Evolutionary conservation across 2,888 invertebrate species (phyloP), one percentile per base, ranked within the genome.

Genomic region (Malacosoma neustria): DNA sequence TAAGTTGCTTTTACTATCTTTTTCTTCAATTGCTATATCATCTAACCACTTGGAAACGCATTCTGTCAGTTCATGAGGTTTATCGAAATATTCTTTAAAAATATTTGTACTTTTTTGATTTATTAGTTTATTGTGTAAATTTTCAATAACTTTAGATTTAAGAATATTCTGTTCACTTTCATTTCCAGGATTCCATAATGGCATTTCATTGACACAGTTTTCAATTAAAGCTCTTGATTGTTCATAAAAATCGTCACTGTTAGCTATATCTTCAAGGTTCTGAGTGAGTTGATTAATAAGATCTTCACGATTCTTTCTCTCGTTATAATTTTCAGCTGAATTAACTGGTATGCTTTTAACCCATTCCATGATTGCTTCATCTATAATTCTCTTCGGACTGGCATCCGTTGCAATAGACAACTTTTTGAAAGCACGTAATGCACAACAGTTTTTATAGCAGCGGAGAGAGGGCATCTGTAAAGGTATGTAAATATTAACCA

Each of bases 181-280:
- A 13, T 39, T 38, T 3, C 38, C 50, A 4, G 66, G 64, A 14
- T 42, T 44, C 72, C 72, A 71, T 42, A 73, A 60, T 0, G 68
- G 65, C 29, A 69, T 45, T 13, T 40, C 42, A 9, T 53, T 41
- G 3, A 72, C 30, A 13, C 50, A 61, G 15, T 39, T 41, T 14
- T 38, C 36, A 2, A 68, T 55, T 33, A 48, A 50, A 4, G 46
- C 44, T 34, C 36, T 51, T 3, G 45, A 55, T 37, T 44, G 53
- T 2, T 48, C 40, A 11, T 50, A 37, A 12, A 54, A 61, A 32
- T 54, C 30, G 1, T 47, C 37, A 14, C 56, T 49, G 12, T 43
- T 40, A 14, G 51, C 38, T 3, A 67, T 14, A 0, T 13, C 14
- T 31, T 50, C 47, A 3, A 72, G 30, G 0, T 41, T 44, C 0